Base-by-base conservation (phyloP, 2,888 invertebrate genomes). In the Linhomoeus sp. region DNA sequence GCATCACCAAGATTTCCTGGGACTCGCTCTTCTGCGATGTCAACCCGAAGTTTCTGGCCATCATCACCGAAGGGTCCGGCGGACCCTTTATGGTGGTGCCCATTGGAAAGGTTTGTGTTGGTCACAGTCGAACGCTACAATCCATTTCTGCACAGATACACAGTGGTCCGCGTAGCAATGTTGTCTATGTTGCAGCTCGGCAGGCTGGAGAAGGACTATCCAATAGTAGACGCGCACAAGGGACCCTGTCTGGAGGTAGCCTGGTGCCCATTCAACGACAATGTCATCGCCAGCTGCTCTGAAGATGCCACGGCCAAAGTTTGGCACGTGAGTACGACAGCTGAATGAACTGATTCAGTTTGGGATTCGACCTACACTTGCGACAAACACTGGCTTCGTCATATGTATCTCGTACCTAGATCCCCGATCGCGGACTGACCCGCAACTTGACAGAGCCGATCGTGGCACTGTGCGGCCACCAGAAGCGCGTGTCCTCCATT, bases 231-330 rank as follows among this genome's bases (percentile, higher is more conserved):
- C 20, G 90, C 90, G n/a, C 90, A 92, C 70, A 78, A 80, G 54
- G 84, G 84, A 51, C 80, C 86, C 47, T 85, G 88, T 46, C 71
- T 86, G 58, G 87, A 88, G 68, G 78, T 88, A 55, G 84, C 85
- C 64, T 92, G 87, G 87, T 86, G 86, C 70, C 90, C 90, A 33
- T 88, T 88, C 72, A 86, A 92, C 69, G 90, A 92, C 70, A 83
- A 90, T 70, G 78, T 88, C 60, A 85, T 90, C 57, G 88, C 88
- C 25, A 85, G 85, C 48, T 83, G 82, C 63, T 86, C 87, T 49
- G 90, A 90, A 66, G 90, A 92, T 70, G 85, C 85, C 68, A 84
- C 87, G 56, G 83, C 86, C 40, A 72, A 64, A 53, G 60, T 60
- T 19, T 43, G 43, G 43, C 29, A 25, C 19, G 43, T 43, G 12